Percentiles rank a stretch among this genome's conserved stretches.
phyloP scores from a whole-genome alignment of 2,888 invertebrate species.

The Zonitis immaculata region DNA sequence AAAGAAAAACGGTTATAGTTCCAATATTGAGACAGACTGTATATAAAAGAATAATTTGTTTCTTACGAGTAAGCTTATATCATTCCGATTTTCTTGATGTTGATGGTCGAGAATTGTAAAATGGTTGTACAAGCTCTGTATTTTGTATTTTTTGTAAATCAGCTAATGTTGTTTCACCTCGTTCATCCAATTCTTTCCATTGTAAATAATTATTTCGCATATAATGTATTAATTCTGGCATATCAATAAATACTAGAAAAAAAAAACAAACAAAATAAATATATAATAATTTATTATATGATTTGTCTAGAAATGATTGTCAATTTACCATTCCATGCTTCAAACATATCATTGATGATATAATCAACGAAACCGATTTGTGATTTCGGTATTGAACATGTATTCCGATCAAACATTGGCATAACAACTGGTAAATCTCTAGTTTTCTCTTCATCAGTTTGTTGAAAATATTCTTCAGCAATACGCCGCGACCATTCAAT shows the following conservation, averaged over 20 bases:
- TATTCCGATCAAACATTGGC: slow-evolving; percentile 94
- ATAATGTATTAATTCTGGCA: slow-evolving; percentile 83
- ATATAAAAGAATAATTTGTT: too few relatives aligned
- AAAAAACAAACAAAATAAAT: too few relatives aligned
- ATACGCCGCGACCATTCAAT: slow-evolving; percentile 94
- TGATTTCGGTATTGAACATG: slow-evolving; percentile 95
- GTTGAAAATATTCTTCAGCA: slow-evolving; percentile 95
- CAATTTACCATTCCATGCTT: slow-evolving; percentile 86
- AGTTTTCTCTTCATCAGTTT: slow-evolving; percentile 94
- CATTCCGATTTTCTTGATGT: slow-evolving; percentile 23
- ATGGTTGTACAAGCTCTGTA: slow-evolving; percentile 34
- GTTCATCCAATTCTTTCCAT: slow-evolving; percentile 83
- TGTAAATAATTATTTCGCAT: slow-evolving; percentile 83
- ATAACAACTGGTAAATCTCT: slow-evolving; percentile 90
- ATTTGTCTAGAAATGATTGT: too few relatives aligned
- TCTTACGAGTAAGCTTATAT: slow-evolving; percentile 37
- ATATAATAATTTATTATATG: too few relatives aligned
- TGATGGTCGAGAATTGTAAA: too few relatives aligned
- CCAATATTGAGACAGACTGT: too few relatives aligned
- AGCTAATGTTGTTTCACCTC: slow-evolving; percentile 66
- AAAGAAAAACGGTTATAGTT: too few relatives aligned
- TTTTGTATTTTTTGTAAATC: slow-evolving; percentile 57
- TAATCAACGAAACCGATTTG: slow-evolving; percentile 97
- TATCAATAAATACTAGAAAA: slow-evolving; percentile 92
- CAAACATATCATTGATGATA: slow-evolving; percentile 97